Evolutionary conservation across 2,797 vertebrate genomes (phyloP), one percentile per base, ranked within the genome.

Genomic region (Myotis planiceps): DNA sequence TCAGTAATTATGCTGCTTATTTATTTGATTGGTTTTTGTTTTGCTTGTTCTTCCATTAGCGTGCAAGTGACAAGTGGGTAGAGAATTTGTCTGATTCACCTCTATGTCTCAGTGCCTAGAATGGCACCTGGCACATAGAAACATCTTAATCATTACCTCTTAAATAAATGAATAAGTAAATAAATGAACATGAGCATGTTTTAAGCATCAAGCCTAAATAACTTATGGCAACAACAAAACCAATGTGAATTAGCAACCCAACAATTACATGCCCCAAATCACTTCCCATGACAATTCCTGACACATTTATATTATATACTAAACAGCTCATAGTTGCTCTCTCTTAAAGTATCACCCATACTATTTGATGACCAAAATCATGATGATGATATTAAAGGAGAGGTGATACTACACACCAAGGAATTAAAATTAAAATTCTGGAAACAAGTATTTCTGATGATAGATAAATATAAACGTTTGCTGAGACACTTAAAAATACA

Each of bases 111-210:
- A 65, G 45, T 34, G 34, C 27, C 72, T n/a, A 55, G 42, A 75
- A 82, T 53, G 60, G 25, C 39, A 12, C 32, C 80, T 72, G 16
- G 5, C 37, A 72, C 23, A 53, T 23, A n/a, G 47, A 81, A 72
- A 19, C 14, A 45, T 72, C 37, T 78, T 45, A 53, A 23, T 68
- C 55, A 63, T 27, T 95, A 47, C 78, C 66, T 94, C 49, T 78
- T 93, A 16, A 92, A 69, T 94, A 90, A 76, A 42, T 87, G 92
- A 95, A 87, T 37, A 81, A 84, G 29, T 72, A 21, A 84, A 45
- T 34, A 27, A 92, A 86, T 49, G 47, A 72, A 72, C 27, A 75
- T 66, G 6, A 63, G 75, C 68, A 21, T 68, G 5, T 53, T 84
- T 83, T 53, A 85, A 47, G 32, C 16, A 80, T 16, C 47, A 89